phyloP scores from a whole-genome alignment of 2,888 invertebrate species.

The Arge pagana region DNA sequence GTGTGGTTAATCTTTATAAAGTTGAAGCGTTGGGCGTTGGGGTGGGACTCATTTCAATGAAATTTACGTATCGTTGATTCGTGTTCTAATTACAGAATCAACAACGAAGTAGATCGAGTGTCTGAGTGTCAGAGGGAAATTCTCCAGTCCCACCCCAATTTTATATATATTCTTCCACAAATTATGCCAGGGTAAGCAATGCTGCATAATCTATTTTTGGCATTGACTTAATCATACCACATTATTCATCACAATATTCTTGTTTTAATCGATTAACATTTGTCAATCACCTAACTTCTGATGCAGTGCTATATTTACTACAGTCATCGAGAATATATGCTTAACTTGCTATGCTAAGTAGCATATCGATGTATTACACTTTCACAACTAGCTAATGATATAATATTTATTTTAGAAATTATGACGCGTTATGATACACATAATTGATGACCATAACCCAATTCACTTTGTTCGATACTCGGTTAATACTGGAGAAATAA shows the following conservation, averaged over 20 bases:
- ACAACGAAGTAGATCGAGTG: neutral
- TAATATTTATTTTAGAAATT: too few species aligned
- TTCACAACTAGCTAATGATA: too few species aligned
- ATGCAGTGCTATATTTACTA: too few species aligned
- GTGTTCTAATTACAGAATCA: slow-evolving; percentile 23
- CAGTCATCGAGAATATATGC: too few species aligned
- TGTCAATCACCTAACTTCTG: too few species aligned
- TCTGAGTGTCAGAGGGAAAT: slow-evolving; percentile 9
- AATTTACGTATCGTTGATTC: neutral
- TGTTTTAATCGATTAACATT: too few species aligned
- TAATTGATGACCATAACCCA: too few species aligned
- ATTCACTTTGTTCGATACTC: too few species aligned
- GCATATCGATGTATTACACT: too few species aligned
- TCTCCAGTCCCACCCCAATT: slow-evolving; percentile 24
- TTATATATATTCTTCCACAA: slow-evolving; percentile 1
- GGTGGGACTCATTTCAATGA: slow-evolving; percentile 20
- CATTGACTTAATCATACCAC: slow-evolving; percentile 33
- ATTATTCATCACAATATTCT: neutral
- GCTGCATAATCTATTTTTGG: slow-evolving; percentile 37
- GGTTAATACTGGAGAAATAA: too few species aligned
- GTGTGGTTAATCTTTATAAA: slow-evolving; percentile 5
- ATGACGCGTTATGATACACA: too few species aligned
- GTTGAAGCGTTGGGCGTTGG: slow-evolving; percentile 5
- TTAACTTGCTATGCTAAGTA: too few species aligned
- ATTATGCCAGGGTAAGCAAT: slow-evolving; percentile 45